phyloP scores from a whole-genome alignment of 2,797 vertebrate species.

The Artibeus lituratus region DNA sequence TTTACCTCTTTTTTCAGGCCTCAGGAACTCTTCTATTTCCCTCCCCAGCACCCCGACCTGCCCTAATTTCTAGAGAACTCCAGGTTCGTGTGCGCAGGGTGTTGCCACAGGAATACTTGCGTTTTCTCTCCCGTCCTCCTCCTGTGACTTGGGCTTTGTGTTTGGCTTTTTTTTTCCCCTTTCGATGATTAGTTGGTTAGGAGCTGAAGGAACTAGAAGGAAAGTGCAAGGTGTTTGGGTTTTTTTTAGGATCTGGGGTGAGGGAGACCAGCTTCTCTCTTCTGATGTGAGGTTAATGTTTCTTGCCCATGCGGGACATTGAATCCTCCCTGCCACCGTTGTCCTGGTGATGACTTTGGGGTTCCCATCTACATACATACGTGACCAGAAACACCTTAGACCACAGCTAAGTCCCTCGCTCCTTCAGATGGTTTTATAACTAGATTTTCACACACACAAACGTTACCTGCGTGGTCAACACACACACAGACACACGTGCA shows the following conservation, averaged over 20 bases:
- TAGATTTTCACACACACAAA: constrained; percentile 35
- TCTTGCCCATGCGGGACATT: constrained; percentile 14
- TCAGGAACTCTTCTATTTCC: constrained; percentile 80
- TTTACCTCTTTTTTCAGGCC: constrained; percentile 84
- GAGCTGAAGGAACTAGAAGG: constrained; percentile 51
- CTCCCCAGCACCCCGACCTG: constrained; percentile 55
- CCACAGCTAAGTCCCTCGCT: neutral
- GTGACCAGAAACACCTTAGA: constrained; percentile 30
- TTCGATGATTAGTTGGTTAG: constrained; percentile 38
- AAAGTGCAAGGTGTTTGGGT: constrained; percentile 5
- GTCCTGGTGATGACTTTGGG: neutral
- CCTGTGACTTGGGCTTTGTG: constrained; percentile 48
- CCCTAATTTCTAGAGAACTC: constrained; percentile 59
- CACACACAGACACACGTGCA: neutral
- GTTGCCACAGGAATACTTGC: constrained; percentile 34
- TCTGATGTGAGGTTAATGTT: neutral
- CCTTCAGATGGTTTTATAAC: constrained; percentile 47
- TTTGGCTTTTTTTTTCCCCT: constrained; percentile 26
- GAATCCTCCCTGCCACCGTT: neutral
- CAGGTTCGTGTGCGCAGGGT: constrained; percentile 32
- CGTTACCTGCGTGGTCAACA: neutral
- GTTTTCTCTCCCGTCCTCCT: neutral
- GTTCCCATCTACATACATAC: neutral
- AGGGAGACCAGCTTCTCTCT: neutral
- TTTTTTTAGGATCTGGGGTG: neutral